Base-by-base conservation (phyloP, 1,140 invertebrate species). In the Aphis craccivora region DNA sequence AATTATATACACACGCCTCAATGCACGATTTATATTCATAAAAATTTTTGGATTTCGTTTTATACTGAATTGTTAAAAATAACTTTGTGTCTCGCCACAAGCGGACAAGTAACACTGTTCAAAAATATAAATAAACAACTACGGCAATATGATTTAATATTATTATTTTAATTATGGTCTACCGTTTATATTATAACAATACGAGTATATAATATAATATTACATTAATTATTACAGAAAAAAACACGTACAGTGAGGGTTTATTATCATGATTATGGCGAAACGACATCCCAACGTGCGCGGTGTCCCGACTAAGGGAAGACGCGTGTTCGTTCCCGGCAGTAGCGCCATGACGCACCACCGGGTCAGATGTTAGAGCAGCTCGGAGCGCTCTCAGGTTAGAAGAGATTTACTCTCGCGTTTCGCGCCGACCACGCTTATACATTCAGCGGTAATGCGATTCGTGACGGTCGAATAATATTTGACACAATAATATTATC, bases 321-420 rank as follows among this genome's bases (percentile, higher is more conserved):
- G 90, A 92, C 45, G 67, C 76, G 67, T 76, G 91, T 25, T 81
- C 67, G 45, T 48, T 25, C n/a, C 18, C 43, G 91, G 60, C 76
- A 92, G 91, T 92, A 92, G 60, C 91, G 91, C 37, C 20, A 92
- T 81, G 76, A 37, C 91, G 67, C 40, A 92, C 91, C 91, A 48
- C 91, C 91, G 91, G 35, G 91, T 48, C 91, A 76, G 91, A 92
- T 92, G 91, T 92, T 91, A 51, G 20, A 48, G 76, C 18, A 45
- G 67, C 30, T n/a, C 35, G 91, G 20, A 18, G 60, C 55, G 90
- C 55, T 76, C 40, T 30, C 60, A n/a, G 48, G 22, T 35, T 22
- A 8, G 88, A 89, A 23, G 48, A 55, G 20, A 67, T 67, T 67
- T 6, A 14, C 23, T 55, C 20, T 55, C 88, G 88, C 6, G n/a